Base-by-base conservation (phyloP, 2,888 invertebrate species). In the Corythucha ciliata region DNA sequence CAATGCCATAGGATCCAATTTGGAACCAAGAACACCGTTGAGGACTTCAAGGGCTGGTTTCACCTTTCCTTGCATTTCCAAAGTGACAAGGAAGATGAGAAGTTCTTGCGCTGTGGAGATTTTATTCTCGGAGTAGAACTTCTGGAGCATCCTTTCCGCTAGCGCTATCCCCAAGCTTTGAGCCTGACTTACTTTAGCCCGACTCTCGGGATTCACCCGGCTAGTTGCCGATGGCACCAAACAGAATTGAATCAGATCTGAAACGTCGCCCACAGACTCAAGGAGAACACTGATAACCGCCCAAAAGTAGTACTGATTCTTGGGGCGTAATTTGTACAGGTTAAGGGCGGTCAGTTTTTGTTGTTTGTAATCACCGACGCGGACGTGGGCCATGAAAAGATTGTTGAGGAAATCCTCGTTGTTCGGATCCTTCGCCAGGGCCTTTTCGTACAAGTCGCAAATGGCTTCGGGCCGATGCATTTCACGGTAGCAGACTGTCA, bases 271-370 rank as follows among this genome's bases (percentile, higher is more conserved):
- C n/a, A 51, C 59, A 62, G 88, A 90, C 78, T 96, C 96, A 73
- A 96, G 78, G 20, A 96, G 83, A 60, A 92, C 80, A 67, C 94
- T 94, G 88, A 96, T 94, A 8, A 97, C 85, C 18, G 90, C 88
- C 98, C 97, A 98, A 68, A 92, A 94, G 67, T 93, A 94, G 67
- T 97, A 97, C 0, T 93, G 93, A 68, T 90, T 91, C 68, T 94
- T 94, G 2, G 89, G 85, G 63, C 83, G 83, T 50, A 88, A 73
- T 72, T 92, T 94, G 70, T 90, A 96, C 27, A 98, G 72, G 10
- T 81, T 78, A 75, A 94, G 78, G 0, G 96, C 97, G 1, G 85
- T 80, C 57, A 84, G 78, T 65, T 94, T 91, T 68, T 96, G 96
- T 7, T 86, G 78, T 65, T 87, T 85, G 66, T 84, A 91, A 70